phyloP scores from a whole-genome alignment of 2,797 vertebrate genomes.

The Pseudochromis fuscus region DNA sequence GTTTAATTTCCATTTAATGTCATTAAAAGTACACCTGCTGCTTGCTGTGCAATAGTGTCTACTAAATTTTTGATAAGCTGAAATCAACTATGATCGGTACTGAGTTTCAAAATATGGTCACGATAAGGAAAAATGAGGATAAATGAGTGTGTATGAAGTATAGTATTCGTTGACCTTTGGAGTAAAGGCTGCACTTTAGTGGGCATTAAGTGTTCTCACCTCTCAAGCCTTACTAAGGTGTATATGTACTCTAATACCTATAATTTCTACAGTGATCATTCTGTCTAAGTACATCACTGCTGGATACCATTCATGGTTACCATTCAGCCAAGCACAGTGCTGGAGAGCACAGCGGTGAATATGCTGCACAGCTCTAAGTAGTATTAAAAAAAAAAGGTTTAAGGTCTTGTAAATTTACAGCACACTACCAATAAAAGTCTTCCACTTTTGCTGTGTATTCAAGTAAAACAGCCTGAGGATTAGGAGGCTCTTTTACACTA shows the following conservation, averaged over 20 bases:
- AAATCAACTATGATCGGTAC: not conserved
- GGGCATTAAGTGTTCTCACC: not conserved
- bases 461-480: not conserved
- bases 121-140: not conserved
- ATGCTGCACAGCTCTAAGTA: not conserved
- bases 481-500: too few relatives aligned
- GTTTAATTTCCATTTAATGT: not conserved
- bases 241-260: slow-evolving; percentile 17
- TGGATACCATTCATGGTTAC: slow-evolving; percentile 28
- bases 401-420: not conserved
- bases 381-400: not conserved
- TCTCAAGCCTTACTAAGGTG: not conserved
- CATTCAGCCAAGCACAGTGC: slow-evolving; percentile 19
- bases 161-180: slow-evolving; percentile 16
- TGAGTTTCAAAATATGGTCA: not conserved
- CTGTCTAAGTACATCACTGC: slow-evolving; percentile 23
- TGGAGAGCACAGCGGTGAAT: slow-evolving; percentile 5
- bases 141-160: not conserved
- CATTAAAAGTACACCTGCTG: not conserved
- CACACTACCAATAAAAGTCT: not conserved
- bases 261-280: slow-evolving; percentile 44
- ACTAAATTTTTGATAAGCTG: slow-evolving; percentile 12
- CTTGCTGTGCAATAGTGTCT: not conserved
- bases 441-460: not conserved
- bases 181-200: slow-evolving; percentile 7